Base-by-base conservation (phyloP, 1,140 invertebrate genomes). In the Hylaeus anthracinus region DNA sequence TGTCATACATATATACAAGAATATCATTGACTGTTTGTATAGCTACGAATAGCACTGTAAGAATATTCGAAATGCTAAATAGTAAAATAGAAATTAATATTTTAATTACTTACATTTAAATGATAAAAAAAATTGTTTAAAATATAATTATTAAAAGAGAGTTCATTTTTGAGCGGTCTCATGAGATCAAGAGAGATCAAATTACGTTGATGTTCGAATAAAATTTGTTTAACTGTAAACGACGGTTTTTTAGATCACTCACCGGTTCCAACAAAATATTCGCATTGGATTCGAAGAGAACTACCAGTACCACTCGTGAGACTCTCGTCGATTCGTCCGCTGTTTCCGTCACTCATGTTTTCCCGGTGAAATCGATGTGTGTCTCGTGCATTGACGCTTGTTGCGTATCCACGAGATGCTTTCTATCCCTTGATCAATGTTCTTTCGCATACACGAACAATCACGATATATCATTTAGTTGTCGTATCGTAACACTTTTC, bases 331-430 rank as follows among this genome's bases (percentile, higher is more conserved):
- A 45, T 51, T 26, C 12, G 51, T 12, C 9, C n/a, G 3, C 48
- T 15, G 43, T 56, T 75, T 74, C 43, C 12, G 48, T 69, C 53
- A 63, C 70, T 86, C 85, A 86, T 86, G 72, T 86, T 86, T 86
- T 63, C 84, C 80, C 84, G 84, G 75, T 51, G 64, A 82, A 45
- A 86, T 83, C 81, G 63, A 79, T 83, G 76, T 41, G 76, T 83
- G 71, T 37, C 63, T 61, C 56, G 61, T 73, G 72, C 63, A 70
- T 86, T 39, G 61, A 87, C 73, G 86, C 84, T 87, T 86, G 84
- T 86, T 86, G 84, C 84, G 82, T 80, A 61, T 80, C 37, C 64
- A 67, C 55, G 55, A 45, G 72, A 74, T 66, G 51, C 8, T 53
- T 72, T 37, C 37, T 12, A 37, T n/a, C 4, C 51, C 70, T 45